phyloP scores from a whole-genome alignment of 2,888 invertebrate species.

The Cryptus viduatorius region DNA sequence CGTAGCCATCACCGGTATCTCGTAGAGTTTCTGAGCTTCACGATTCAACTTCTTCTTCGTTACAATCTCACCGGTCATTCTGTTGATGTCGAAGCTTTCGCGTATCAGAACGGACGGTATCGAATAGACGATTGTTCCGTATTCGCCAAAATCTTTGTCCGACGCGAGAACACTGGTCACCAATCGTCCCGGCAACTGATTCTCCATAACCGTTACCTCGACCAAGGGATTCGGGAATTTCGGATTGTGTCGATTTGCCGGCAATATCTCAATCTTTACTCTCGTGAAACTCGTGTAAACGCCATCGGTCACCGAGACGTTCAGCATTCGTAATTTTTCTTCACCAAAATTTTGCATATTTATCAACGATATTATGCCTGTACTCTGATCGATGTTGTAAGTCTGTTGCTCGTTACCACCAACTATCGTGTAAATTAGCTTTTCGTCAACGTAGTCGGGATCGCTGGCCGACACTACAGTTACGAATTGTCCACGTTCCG shows the following conservation, averaged over 20 bases:
- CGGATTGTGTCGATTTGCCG: slow-evolving; percentile 93
- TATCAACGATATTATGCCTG: slow-evolving; percentile 89
- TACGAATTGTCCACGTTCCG: slow-evolving; percentile 94
- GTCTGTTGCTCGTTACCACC: slow-evolving; percentile 93
- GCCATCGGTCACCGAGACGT: slow-evolving; percentile 98
- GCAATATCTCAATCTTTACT: slow-evolving; percentile 91
- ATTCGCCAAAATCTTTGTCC: slow-evolving; percentile 93
- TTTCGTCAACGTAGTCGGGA: slow-evolving; percentile 92
- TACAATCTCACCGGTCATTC: slow-evolving; percentile 89
- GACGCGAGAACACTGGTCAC: slow-evolving; percentile 91
- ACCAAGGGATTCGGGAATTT: slow-evolving; percentile 91
- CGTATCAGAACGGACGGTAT: slow-evolving; percentile 91
- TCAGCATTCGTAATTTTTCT: slow-evolving; percentile 89
- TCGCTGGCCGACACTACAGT: slow-evolving; percentile 95
- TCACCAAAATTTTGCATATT: slow-evolving; percentile 91
- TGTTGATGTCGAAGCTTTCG: slow-evolving; percentile 91
- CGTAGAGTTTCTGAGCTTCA: slow-evolving; percentile 89
- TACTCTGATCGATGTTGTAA: slow-evolving; percentile 88
- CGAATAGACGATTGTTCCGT: slow-evolving; percentile 91
- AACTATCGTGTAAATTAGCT: slow-evolving; percentile 92
- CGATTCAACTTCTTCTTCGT: slow-evolving; percentile 91
- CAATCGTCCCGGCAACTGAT: slow-evolving; percentile 90
- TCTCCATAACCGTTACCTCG: slow-evolving; percentile 93
- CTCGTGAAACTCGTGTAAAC: slow-evolving; percentile 96
- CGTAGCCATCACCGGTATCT: slow-evolving; percentile 92